phyloP scores from a whole-genome alignment of 2,888 invertebrate genomes.

The Alloscopus bannaensis region DNA sequence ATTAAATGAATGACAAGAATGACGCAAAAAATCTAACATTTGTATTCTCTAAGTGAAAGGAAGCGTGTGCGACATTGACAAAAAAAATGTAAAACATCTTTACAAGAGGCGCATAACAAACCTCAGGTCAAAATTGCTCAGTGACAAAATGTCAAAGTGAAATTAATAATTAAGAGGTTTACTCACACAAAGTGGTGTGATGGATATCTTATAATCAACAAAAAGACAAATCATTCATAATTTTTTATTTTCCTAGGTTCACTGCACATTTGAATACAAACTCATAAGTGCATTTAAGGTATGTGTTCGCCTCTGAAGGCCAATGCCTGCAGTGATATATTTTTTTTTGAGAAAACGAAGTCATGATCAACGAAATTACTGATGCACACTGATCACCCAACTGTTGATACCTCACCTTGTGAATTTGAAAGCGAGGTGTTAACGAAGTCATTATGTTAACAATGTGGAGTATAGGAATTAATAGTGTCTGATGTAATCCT shows the following conservation, averaged over 20 bases:
- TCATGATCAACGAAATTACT: slow-evolving; percentile 42
- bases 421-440: slow-evolving; percentile 12
- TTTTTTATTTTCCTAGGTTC: not conserved
- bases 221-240: slow-evolving; percentile 32
- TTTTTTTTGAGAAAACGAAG: slow-evolving; percentile 32
- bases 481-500: too few species aligned
- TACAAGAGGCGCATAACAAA: slow-evolving; percentile 15
- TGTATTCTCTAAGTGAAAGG: slow-evolving; percentile 49
- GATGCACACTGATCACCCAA: slow-evolving; percentile 18
- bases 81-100: slow-evolving; percentile 19
- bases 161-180: slow-evolving; percentile 62
- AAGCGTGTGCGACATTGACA: slow-evolving; percentile 55
- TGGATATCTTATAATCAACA: not conserved
- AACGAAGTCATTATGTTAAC: slow-evolving; percentile 14
- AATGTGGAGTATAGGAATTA: too few species aligned
- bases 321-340: slow-evolving; percentile 33
- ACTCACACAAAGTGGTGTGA: not conserved
- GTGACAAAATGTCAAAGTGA: slow-evolving; percentile 57
- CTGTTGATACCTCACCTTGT: slow-evolving; percentile 12
- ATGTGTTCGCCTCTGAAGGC: slow-evolving; percentile 26
- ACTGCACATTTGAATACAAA: not conserved
- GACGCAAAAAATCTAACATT: not conserved
- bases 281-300: slow-evolving; percentile 17
- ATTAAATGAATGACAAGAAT: slow-evolving; percentile 4
- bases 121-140: slow-evolving; percentile 23